Evolutionary conservation across 2,113 vertebrate species (phyloP).

Genomic region (Laticauda colubrina): DNA sequence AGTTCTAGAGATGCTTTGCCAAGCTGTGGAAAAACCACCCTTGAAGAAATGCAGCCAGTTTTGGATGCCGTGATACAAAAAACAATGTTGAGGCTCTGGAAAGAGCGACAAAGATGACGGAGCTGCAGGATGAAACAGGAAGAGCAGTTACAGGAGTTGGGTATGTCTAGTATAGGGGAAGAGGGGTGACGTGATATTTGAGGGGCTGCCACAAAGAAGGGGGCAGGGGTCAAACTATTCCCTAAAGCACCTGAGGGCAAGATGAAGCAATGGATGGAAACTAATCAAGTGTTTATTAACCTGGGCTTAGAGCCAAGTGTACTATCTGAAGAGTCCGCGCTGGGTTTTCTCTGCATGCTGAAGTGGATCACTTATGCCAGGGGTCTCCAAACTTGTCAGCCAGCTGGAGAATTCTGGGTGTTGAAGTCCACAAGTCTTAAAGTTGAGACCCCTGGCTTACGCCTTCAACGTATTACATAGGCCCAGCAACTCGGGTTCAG

Average conservation of each 20-base stretch:
- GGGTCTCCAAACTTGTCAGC: too few relatives aligned
- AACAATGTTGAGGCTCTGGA: too few relatives aligned
- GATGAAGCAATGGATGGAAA: too few relatives aligned
- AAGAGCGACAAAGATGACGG: too few relatives aligned
- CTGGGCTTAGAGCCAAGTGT: not conserved
- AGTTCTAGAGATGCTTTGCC: not conserved
- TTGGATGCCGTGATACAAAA: too few relatives aligned
- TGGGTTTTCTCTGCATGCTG: not conserved
- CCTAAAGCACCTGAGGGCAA: too few relatives aligned
- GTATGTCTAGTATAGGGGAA: accelerated
- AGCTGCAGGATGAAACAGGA: not conserved
- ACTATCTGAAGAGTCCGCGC: not conserved
- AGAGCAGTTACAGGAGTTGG: not conserved
- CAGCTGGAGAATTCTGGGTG: too few relatives aligned
- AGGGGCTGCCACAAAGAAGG: not conserved
- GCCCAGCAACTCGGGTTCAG: not conserved
- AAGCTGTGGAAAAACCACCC: not conserved
- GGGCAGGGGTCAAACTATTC: too few relatives aligned
- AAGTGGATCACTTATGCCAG: not conserved
- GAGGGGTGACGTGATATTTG: too few relatives aligned
- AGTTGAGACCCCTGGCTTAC: too few relatives aligned
- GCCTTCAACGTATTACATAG: not conserved
- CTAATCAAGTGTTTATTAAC: not conserved
- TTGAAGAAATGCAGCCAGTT: not conserved
- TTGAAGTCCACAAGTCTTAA: too few relatives aligned